Base-by-base conservation (phyloP, 2,113 vertebrate genomes). In the Vidua macroura region DNA sequence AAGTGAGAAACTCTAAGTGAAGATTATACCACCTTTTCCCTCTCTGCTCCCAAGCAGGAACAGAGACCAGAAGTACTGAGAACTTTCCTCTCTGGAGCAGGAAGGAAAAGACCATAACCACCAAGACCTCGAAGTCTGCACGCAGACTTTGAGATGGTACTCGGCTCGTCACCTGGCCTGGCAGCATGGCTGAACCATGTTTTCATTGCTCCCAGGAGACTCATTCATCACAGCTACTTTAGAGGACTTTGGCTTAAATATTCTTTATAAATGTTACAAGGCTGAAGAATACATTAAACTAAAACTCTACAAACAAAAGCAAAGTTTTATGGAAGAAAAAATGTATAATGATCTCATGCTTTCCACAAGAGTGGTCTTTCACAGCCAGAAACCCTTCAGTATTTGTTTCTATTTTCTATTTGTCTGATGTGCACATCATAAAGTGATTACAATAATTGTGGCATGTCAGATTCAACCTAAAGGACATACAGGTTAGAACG, bases 381-480 rank as follows among this genome's bases (percentile, higher is more conserved):
- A 80, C 49, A 81, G 86, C 52, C 69, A 97, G 76, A 49, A 94
- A 68, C n/a, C 62, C 70, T 76, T 41, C 76, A 84, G 41, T 64
- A 88, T 73, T 96, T 92, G 49, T 62, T 96, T 88, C 80, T 83
- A 41, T 93, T 81, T 86, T 91, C 27, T 81, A 37, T 90, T 90
- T 84, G 66, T 88, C 83, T 82, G 73, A 90, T 74, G 66, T 0
- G 0, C 37, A 86, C 64, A 90, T 80, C 39, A 69, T 44, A 67
- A 78, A 90, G 64, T 49, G 64, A 93, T 92, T 83, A 90, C 27
- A 92, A 69, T 43, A 83, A 68, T 49, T 1, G 1, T 30, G 51
- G 46, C 37, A 62, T 5, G 1, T 90, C n/a, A 69, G 62, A 88
- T 72, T 49, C 35, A 51, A 88, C 78, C 43, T 92, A 51, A 92